Conservation (phyloP, 2,888 invertebrate species). For the Nudaria mundana region DNA sequence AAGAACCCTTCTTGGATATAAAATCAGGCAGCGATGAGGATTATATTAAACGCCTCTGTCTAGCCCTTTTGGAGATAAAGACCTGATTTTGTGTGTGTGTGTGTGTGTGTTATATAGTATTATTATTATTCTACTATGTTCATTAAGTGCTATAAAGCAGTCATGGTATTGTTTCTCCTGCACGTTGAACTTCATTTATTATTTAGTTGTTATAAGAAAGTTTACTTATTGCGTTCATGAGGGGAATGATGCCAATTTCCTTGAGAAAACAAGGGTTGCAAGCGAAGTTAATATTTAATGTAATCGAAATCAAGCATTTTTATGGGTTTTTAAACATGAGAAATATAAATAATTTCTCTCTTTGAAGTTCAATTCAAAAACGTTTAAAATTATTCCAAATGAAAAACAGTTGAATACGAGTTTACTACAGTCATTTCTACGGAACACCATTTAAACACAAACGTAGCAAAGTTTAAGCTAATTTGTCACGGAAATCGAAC, state of each 20-base stretch:
- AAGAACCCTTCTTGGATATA: too few relatives aligned
- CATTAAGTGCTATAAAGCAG: too few relatives aligned
- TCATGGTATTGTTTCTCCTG: slow-evolving; percentile 17
- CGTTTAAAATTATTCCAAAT: background rate
- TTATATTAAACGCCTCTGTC: too few relatives aligned
- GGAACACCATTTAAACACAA: too few relatives aligned
- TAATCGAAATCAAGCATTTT: slow-evolving; percentile 25
- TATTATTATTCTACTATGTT: slow-evolving; percentile 1
- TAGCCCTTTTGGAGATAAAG: too few relatives aligned
- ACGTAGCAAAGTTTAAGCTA: too few relatives aligned
- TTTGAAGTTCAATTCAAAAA: background rate
- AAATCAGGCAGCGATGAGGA: too few relatives aligned
- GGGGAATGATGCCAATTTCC: slow-evolving; percentile 59
- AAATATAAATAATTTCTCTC: slow-evolving; percentile 1
- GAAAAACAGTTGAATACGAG: too few relatives aligned
- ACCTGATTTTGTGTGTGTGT: too few relatives aligned
- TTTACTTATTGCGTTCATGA: slow-evolving; percentile 54
- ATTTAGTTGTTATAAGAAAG: slow-evolving; percentile 32
- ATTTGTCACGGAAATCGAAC: too few relatives aligned
- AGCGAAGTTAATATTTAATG: slow-evolving; percentile 53
- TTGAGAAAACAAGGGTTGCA: slow-evolving; percentile 69
- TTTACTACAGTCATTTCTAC: too few relatives aligned
- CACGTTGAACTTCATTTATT: slow-evolving; percentile 15
- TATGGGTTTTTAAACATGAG: slow-evolving; percentile 4
- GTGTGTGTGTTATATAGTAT: too few relatives aligned